phyloP scores from a whole-genome alignment of 2,888 invertebrate species.

The Strigamia maritima region DNA sequence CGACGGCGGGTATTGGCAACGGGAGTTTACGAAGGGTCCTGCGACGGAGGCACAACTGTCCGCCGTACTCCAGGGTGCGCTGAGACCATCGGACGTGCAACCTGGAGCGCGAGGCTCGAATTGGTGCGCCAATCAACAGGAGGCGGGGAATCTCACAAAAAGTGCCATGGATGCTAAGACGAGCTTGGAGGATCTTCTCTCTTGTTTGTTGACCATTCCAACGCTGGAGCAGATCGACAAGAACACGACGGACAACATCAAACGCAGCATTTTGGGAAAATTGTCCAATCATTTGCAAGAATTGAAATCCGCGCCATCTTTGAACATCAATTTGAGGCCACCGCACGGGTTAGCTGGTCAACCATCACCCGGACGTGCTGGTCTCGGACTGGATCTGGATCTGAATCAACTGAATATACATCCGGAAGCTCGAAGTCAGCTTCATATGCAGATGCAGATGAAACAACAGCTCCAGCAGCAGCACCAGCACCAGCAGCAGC shows the following conservation, averaged over 20 bases:
- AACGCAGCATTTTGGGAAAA: background rate
- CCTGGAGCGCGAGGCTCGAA: background rate
- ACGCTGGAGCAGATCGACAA: background rate
- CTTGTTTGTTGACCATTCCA: background rate
- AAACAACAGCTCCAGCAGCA: too few species aligned
- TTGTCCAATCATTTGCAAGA: background rate
- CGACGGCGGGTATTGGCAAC: background rate
- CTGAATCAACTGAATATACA: background rate
- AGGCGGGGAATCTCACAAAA: background rate
- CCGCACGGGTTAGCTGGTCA: background rate
- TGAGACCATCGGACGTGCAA: background rate
- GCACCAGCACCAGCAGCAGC: background rate
- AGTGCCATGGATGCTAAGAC: background rate
- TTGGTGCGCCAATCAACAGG: background rate
- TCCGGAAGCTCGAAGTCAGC: background rate
- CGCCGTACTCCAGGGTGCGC: background rate
- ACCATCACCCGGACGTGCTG: background rate
- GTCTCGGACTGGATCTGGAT: background rate
- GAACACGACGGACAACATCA: background rate
- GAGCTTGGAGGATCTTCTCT: background rate
- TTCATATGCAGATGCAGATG: constrained; percentile 18
- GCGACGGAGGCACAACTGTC: background rate
- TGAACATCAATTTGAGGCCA: background rate
- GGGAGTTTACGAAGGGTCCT: background rate
- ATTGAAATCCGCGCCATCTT: background rate